A percentile compares a stretch with the other conserved stretches of the same genome.
Conservation (phyloP, 2,888 invertebrate genomes). For the Lacanobia wlatinum region DNA sequence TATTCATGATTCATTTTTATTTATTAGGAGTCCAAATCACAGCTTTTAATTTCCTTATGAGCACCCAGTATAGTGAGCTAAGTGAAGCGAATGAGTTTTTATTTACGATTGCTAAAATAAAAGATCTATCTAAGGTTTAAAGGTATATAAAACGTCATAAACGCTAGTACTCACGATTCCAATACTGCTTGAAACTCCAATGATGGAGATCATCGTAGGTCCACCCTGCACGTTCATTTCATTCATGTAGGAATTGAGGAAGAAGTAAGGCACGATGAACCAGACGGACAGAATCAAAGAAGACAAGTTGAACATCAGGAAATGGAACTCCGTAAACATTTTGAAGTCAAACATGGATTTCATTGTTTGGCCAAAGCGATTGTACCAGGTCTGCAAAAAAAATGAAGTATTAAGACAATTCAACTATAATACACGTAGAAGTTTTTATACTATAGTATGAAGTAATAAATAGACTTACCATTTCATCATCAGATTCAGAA, state of each 20-base stretch:
- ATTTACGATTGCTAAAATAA: too few species aligned
- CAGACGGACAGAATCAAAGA: conserved; percentile 97
- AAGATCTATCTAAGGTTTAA: too few species aligned
- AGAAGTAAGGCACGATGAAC: conserved; percentile 98
- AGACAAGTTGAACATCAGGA: conserved; percentile 95
- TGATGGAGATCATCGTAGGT: conserved; percentile 95
- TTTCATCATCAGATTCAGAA: conserved; percentile 91
- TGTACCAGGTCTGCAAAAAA: conserved; percentile 93
- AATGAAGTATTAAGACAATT: background rate
- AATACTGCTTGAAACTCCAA: conserved; percentile 96
- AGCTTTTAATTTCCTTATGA: too few species aligned
- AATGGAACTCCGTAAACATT: conserved; percentile 95
- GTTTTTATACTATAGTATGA: background rate
- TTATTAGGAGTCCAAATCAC: too few species aligned
- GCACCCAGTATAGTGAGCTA: too few species aligned
- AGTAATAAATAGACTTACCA: conserved; percentile 36
- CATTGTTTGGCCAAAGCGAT: conserved; percentile 92
- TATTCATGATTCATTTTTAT: too few species aligned
- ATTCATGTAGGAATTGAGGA: conserved; percentile 92
- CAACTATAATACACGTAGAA: background rate
- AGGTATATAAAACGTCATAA: too few species aligned
- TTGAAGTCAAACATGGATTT: conserved; percentile 95
- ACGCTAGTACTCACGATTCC: conserved; percentile 93
- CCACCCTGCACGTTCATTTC: conserved; percentile 93
- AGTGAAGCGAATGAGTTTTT: too few species aligned